phyloP scores from a whole-genome alignment of 2,797 vertebrate genomes.

The Cottoperca gobio region DNA sequence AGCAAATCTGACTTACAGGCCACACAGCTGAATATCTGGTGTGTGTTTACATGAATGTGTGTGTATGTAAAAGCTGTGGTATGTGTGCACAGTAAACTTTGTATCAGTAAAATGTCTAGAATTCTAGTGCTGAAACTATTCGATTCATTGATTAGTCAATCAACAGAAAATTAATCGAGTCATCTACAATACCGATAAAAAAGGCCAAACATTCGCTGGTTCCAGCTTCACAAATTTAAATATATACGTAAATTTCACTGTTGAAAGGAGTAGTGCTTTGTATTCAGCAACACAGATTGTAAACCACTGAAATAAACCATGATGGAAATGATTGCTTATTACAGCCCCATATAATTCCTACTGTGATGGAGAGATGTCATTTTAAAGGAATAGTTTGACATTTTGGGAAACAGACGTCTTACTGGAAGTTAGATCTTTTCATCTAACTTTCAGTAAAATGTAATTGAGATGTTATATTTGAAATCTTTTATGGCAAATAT shows the following conservation, averaged over 20 bases:
- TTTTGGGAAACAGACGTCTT: neutral
- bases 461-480: neutral
- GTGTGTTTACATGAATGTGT: conserved; percentile 4
- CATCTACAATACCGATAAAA: no score
- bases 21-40: conserved; percentile 56
- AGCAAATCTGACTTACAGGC: conserved; percentile 38
- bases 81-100: neutral
- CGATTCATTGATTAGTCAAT: neutral
- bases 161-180: neutral
- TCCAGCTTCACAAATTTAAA: no score
- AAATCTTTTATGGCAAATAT: neutral
- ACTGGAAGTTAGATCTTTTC: neutral
- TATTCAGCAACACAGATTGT: neutral
- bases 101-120: neutral
- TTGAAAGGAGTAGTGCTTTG: no score
- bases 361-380: neutral
- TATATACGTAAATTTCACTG: no score
- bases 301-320: neutral
- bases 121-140: neutral
- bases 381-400: neutral
- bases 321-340: neutral
- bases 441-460: neutral
- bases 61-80: neutral
- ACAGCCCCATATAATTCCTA: neutral
- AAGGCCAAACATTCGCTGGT: no score